Evolutionary conservation across 2,888 invertebrate species (phyloP), one percentile per base, ranked within the genome.

Genomic region (Dione vanillae): DNA sequence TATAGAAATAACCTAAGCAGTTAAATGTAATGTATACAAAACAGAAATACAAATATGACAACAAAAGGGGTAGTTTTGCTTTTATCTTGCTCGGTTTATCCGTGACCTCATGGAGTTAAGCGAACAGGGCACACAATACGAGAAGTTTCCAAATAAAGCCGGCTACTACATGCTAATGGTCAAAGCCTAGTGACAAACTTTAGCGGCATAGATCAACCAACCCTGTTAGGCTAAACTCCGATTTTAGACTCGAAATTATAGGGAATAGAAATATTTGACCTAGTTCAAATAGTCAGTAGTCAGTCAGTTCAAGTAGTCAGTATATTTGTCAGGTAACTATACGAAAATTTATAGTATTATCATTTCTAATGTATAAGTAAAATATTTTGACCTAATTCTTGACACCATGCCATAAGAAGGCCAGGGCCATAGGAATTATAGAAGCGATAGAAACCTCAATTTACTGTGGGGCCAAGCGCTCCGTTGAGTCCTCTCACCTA

Each of bases 71-170:
- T 65, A 72, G 58, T 69, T 65, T 59, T 67, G 61, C 45, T 40
- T 66, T 54, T 62, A 66, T 67, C 61, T 43, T 61, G 66, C 62
- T 71, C 67, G 43, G 56, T 52, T 72, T 54, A 65, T 19, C 61
- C 59, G 40, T 69, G 59, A 61, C 61, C 54, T 72, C 65, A 12
- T 65, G 45, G 43, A 65, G 68, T 70, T 54, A 40, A 58, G 19
- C 47, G 56, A 37, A 49, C 56, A 41, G 65, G 45, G 64, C 51
- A 40, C 54, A 72, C 72, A 72, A 72, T 66, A 67, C 51, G 51
- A 64, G 62, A 72, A 69, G 66, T 70, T 72, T 70, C 51, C 37
- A 56, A 62, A 65, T 66, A 64, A 61, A 69, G 59, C 69, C 49
- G 54, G 56, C 65, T 72, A 68, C 65, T 54, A 65, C 69, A 69